Base-by-base conservation (phyloP, 2,113 vertebrate species). In the Murina feae region DNA sequence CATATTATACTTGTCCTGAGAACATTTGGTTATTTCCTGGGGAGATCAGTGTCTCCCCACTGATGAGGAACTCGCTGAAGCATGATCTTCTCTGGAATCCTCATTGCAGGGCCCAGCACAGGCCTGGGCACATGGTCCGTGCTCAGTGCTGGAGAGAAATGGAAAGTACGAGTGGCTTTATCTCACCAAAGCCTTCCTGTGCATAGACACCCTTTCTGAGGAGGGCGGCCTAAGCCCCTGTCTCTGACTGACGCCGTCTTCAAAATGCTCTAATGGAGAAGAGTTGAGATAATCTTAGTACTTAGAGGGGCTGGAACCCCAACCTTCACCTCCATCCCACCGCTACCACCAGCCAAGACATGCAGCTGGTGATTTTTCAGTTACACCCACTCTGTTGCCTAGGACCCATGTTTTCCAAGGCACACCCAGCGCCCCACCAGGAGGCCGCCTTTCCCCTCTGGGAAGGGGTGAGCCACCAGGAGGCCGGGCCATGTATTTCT, bases 351-450 rank as follows among this genome's bases (percentile, higher is more conserved):
- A 94, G 96, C 95, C 84, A 93, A 90, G 94, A 96, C 96, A 86
- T n/a, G 93, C 13, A 88, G 51, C 76, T 93, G 80, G 83, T 78
- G 42, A 63, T 86, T 94, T 79, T 84, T 81, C 86, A 93, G 86
- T 71, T 95, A 96, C 96, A 96, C 97, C 94, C 92, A 75, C 92
- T 42, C 60, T 90, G 93, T 95, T 96, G 94, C 96, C 72, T 96
- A 92, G 96, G 95, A 96, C 89, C 93, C 84, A 25, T 94, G 93
- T 97, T 97, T 97, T 97, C 68, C 21, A 65, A 91, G 95, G 87
- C 92, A 3, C 92, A 93, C 96, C 96, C 93, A 87, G 63, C 2
- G 60, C 96, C 93, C 90, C 90, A 86, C 91, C 95, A 96, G 88
- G 87, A 90, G 96, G 32, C 71, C 76, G 85, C 49, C 68, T 80